Conservation (phyloP, 2,888 invertebrate genomes). For the Metacarcinus magister region DNA sequence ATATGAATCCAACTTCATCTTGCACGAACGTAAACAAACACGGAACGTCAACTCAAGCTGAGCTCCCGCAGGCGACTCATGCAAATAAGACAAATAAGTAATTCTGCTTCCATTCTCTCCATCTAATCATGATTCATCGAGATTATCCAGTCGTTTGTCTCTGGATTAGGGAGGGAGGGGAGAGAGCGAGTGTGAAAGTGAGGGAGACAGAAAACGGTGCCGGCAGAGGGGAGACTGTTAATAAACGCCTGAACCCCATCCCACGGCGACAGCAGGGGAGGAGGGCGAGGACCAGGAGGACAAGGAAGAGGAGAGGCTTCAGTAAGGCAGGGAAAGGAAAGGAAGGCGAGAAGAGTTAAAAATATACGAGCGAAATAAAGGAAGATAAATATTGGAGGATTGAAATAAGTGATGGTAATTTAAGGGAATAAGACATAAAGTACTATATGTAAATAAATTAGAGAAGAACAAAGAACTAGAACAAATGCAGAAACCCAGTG, state of each 20-base stretch:
- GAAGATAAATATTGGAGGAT: not conserved
- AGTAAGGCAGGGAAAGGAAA: not conserved
- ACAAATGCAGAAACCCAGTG: not conserved
- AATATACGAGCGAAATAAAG: not conserved
- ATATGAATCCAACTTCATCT: not conserved
- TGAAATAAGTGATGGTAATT: not conserved
- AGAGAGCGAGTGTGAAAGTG: slow-evolving; percentile 1
- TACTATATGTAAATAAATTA: no score
- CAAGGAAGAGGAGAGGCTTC: not conserved
- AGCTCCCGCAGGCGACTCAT: slow-evolving; percentile 59
- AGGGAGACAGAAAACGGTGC: not conserved
- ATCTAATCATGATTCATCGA: slow-evolving; percentile 64
- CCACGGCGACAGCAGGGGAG: not conserved
- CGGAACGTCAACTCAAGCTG: not conserved
- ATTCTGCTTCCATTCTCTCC: slow-evolving; percentile 47
- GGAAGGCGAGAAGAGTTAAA: slow-evolving; percentile 19
- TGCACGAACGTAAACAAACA: slow-evolving; percentile 30
- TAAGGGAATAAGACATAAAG: no score
- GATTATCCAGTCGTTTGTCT: slow-evolving; percentile 66
- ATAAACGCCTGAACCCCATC: not conserved
- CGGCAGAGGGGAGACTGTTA: slow-evolving; percentile 4
- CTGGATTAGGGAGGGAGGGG: slow-evolving; percentile 32
- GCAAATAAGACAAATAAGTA: slow-evolving; percentile 69
- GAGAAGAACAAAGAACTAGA: no score
- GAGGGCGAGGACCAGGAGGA: not conserved